Conservation (phyloP, 2,888 invertebrate species). For the Lasioglossum figueresi region DNA sequence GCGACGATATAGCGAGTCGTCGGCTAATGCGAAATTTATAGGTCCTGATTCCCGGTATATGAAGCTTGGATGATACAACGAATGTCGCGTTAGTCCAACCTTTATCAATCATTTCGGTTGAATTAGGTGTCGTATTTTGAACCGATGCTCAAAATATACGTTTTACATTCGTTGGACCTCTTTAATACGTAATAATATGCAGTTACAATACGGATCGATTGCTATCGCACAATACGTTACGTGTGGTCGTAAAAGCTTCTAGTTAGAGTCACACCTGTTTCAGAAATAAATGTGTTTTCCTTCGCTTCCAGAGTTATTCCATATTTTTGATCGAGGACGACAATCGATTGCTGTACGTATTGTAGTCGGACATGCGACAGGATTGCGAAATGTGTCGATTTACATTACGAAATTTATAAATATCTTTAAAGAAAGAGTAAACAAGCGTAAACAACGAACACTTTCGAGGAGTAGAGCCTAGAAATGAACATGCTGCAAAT, state of each 20-base stretch:
- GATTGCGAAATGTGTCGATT: background rate
- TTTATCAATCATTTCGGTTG: background rate
- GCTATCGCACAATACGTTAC: background rate
- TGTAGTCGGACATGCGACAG: background rate
- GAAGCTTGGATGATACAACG: background rate
- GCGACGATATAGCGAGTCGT: slow-evolving; percentile 9
- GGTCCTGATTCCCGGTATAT: background rate
- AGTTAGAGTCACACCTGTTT: background rate
- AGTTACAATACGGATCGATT: background rate
- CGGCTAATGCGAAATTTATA: slow-evolving; percentile 5
- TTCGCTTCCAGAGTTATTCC: background rate
- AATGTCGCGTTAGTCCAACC: background rate
- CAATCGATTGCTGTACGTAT: background rate
- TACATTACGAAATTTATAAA: background rate
- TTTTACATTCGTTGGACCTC: background rate
- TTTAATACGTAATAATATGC: background rate
- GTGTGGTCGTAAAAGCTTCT: background rate
- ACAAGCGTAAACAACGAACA: background rate
- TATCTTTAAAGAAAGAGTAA: background rate
- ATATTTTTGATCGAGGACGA: background rate
- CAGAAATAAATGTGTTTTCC: background rate
- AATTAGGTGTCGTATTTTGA: background rate
- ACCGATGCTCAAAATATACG: background rate
- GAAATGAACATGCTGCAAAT: background rate
- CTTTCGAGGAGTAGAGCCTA: background rate